Evolutionary conservation across 2,797 vertebrate species (phyloP).

Genomic region (Sternotherus odoratus): DNA sequence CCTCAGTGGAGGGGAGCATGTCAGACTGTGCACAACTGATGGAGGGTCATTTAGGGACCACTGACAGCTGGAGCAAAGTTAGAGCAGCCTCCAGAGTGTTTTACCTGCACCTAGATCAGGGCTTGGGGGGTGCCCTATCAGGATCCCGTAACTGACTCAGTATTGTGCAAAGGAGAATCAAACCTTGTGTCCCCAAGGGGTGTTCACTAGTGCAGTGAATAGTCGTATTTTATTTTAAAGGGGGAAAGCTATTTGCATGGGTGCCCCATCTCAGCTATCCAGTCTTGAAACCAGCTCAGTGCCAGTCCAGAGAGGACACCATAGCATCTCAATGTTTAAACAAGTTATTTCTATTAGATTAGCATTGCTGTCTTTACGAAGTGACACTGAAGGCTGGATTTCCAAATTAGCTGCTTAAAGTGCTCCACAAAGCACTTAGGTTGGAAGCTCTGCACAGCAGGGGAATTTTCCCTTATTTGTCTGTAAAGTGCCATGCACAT

Average conservation of each 20-base stretch:
- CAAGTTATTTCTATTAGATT: neutral
- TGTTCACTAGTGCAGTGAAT: neutral
- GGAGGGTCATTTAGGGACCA: neutral
- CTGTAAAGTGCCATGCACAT: neutral
- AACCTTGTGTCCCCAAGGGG: neutral
- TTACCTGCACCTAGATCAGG: neutral
- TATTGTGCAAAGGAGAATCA: neutral
- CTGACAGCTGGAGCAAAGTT: neutral
- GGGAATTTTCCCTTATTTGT: neutral
- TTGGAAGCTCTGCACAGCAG: neutral
- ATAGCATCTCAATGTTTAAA: neutral
- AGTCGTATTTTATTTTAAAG: neutral
- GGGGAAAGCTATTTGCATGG: neutral
- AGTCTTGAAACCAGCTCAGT: neutral
- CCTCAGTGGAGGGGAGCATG: neutral
- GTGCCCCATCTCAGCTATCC: neutral
- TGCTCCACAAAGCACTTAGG: neutral
- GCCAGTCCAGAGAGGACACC: neutral
- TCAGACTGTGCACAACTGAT: neutral
- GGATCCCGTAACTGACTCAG: neutral
- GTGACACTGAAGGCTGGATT: neutral
- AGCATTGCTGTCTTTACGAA: fast-evolving
- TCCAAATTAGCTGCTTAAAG: neutral
- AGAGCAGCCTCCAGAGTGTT: neutral
- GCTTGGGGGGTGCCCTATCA: neutral